Base-by-base conservation (phyloP, 2,797 vertebrate genomes). In the Distichodus sexfasciatus region DNA sequence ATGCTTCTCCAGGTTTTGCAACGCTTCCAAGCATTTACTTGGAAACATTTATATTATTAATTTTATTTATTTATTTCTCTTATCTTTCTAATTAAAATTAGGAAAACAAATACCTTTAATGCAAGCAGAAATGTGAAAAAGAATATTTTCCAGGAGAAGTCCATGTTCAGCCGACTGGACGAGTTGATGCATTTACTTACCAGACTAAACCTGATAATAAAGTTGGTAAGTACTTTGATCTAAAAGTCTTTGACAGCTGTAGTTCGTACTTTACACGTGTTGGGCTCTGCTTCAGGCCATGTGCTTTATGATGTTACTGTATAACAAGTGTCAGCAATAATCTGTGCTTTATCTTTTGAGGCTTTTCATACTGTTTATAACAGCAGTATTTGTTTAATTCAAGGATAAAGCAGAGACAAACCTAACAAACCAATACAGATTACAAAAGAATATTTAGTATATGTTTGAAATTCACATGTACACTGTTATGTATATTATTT, bases 221-320 rank as follows among this genome's bases (percentile, higher is more conserved):
- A n/a, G n/a, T 8, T 7, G 17, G 28, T 21, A 1, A 3, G 84
- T 77, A 85, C 89, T 89, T 89, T 90, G 87, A 79, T 81, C 86
- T 14, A 40, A 38, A 54, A 65, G 15, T 61, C 44, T 4, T 1
- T 58, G 33, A 55, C 36, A 48, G 36, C 63, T 35, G 33, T 14
- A 8, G 11, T 28, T 46, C 23, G 2, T 21, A n/a, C 35, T 50
- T 17, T 28, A 38, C 63, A 76, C 15, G 21, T 44, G 43, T 15
- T 14, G 14, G 6, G 15, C 35, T 23, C 21, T 41, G 10, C 6
- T 24, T 58, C 15, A 33, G 12, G 41, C 19, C 59, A 59, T 58
- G 43, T 64, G 14, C 5, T 29, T 31, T 58, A 14, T 51, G 44
- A 36, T 3, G 50, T 46, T 14, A 11, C 6, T 47, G 14, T 43